Evolutionary conservation across 2,888 invertebrate species (phyloP).

Genomic region (Aphidius colemani): DNA sequence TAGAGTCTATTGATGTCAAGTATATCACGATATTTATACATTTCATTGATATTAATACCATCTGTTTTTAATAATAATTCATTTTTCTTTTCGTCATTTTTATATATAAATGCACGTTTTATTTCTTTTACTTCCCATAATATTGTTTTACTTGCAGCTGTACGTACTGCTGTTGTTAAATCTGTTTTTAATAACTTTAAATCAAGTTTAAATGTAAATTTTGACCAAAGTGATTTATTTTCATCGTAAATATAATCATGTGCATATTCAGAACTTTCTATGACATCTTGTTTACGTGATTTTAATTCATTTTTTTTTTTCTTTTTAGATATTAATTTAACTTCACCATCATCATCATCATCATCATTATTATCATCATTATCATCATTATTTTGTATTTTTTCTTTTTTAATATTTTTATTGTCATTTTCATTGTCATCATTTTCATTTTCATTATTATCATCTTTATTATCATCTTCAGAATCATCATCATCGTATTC

Average conservation of each 20-base stretch:
- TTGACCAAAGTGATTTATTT: conserved; percentile 81
- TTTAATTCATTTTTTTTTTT: no score
- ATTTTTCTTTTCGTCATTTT: conserved; percentile 63
- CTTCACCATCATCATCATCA: conserved; percentile 35
- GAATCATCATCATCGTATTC: conserved; percentile 64
- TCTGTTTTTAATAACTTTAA: conserved; percentile 72
- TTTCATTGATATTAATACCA: conserved; percentile 90
- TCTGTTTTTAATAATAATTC: conserved; percentile 84
- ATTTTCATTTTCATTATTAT: conserved; percentile 46
- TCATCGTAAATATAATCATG: conserved; percentile 77
- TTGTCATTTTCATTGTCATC: conserved; percentile 37
- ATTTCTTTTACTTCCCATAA: conserved; percentile 82
- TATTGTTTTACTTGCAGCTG: conserved; percentile 73
- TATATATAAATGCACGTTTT: conserved; percentile 81
- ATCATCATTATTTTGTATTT: conserved; percentile 13
- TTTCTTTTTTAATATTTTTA: not conserved
- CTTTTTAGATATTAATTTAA: no score
- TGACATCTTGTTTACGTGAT: conserved; percentile 51
- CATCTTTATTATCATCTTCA: conserved; percentile 47
- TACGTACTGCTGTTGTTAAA: conserved; percentile 74
- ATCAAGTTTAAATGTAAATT: conserved; percentile 73
- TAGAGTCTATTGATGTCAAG: conserved; percentile 83
- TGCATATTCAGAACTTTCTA: conserved; percentile 60
- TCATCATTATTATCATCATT: conserved; percentile 32
- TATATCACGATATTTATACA: conserved; percentile 80